A percentile compares a stretch with the other conserved stretches of the same genome.
Evolutionary conservation across 1,140 invertebrate genomes (phyloP).

Genomic region (Megalopta genalis): DNA sequence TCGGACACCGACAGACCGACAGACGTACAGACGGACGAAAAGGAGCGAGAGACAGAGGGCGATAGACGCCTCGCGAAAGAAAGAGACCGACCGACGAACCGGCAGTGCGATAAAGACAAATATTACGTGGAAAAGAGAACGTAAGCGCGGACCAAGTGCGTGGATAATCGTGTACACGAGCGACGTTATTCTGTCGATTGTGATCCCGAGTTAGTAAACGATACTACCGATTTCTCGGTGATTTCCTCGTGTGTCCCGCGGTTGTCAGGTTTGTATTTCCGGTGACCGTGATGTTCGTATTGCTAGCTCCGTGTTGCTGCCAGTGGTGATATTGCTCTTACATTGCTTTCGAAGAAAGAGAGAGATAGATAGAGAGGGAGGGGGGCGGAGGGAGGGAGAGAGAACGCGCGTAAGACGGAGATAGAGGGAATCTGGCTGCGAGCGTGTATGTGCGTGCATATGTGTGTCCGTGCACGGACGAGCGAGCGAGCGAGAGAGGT

Average conservation of each 20-base stretch:
- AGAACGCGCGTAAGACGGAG: too few relatives aligned
- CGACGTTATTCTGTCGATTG: conserved; percentile 82
- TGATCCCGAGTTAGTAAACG: conserved; percentile 67
- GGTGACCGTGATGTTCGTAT: conserved; percentile 80
- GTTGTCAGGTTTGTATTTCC: conserved; percentile 82
- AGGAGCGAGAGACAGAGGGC: conserved; percentile 37
- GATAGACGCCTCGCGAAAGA: conserved; percentile 35
- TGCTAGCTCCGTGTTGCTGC: conserved; percentile 50
- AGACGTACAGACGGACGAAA: conserved; percentile 35
- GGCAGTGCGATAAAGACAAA: conserved; percentile 35
- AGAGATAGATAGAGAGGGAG: conserved; percentile 9
- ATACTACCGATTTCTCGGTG: conserved; percentile 90
- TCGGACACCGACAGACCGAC: conserved; percentile 37
- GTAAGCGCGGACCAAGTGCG: conserved; percentile 5
- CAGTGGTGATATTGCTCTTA: conserved; percentile 33
- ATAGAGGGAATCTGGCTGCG: too few relatives aligned
- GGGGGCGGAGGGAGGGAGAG: neutral
- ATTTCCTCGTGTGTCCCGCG: conserved; percentile 83
- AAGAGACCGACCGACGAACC: conserved; percentile 28
- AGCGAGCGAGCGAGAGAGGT: neutral
- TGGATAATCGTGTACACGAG: conserved; percentile 57
- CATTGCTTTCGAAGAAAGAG: conserved; percentile 5
- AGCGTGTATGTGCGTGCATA: too few relatives aligned
- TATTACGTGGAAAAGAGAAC: conserved; percentile 26
- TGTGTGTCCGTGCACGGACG: neutral